Percentiles rank a stretch among this genome's conserved stretches.
Evolutionary conservation across 2,113 vertebrate genomes (phyloP).

Genomic region (Calyptomena viridis): DNA sequence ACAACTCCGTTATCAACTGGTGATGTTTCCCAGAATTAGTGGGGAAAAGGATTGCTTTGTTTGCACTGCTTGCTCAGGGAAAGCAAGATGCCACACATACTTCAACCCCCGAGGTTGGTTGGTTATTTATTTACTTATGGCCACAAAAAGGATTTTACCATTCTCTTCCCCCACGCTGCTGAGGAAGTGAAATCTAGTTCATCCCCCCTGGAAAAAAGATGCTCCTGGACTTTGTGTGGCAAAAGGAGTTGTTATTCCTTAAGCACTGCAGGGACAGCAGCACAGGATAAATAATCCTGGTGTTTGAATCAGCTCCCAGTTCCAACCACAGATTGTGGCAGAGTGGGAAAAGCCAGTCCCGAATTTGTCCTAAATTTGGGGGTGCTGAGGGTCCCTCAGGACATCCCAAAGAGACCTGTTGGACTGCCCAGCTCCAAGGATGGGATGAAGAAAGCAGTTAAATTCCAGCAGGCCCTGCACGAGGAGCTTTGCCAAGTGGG

Average conservation of each 20-base stretch:
- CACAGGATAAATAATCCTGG: neutral
- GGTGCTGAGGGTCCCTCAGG: neutral
- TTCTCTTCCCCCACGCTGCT: neutral
- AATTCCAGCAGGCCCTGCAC: neutral
- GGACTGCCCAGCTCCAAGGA: neutral
- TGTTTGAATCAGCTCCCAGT: neutral
- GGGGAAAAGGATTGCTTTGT: neutral
- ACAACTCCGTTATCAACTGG: neutral
- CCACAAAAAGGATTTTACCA: neutral
- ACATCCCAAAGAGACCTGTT: neutral
- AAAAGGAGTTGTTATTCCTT: neutral
- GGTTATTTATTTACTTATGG: neutral
- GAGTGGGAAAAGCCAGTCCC: neutral
- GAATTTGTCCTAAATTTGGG: no score
- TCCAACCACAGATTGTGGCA: neutral
- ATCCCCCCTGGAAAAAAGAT: neutral
- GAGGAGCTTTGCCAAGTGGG: neutral
- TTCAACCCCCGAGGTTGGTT: neutral
- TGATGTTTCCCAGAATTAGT: neutral
- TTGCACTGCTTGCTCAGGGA: neutral
- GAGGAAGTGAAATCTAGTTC: neutral
- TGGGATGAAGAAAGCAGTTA: fast-evolving
- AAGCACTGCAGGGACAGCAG: neutral
- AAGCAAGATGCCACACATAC: neutral
- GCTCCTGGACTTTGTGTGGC: neutral